phyloP scores from a whole-genome alignment of 2,888 invertebrate species.

The Lithophane semibrunnea region DNA sequence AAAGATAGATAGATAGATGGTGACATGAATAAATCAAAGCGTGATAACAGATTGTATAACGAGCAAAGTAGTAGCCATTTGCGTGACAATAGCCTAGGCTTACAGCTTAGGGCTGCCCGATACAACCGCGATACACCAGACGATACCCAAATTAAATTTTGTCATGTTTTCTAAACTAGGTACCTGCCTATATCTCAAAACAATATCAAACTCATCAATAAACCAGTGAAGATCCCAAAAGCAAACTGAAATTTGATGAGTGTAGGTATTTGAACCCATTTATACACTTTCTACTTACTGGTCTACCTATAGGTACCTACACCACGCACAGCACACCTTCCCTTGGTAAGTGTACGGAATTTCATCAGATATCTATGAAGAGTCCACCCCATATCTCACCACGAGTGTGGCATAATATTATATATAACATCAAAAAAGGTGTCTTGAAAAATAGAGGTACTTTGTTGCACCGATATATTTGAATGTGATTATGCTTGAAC shows the following conservation, averaged over 20 bases:
- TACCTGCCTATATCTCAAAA: background rate
- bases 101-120: conserved; percentile 8
- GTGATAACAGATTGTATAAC: conserved; percentile 63
- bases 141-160: background rate
- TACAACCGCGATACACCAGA: background rate
- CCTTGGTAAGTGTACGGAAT: background rate
- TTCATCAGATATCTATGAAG: background rate
- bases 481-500: background rate
- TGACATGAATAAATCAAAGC: conserved; percentile 79
- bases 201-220: background rate
- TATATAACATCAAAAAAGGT: background rate
- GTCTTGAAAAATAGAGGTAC: background rate
- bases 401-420: background rate
- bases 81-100: background rate
- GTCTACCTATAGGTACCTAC: background rate
- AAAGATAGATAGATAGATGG: conserved; percentile 70
- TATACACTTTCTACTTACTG: background rate
- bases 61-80: conserved; percentile 17
- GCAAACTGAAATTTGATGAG: background rate
- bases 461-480: background rate
- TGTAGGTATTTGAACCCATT: background rate
- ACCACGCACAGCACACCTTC: background rate
- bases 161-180: background rate
- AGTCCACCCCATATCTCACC: background rate
- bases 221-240: background rate